These are phyloP conservation scores for Sapayoa aenigma DNA, from an alignment of 2,113 vertebrate species.

Conservation along the genomic window DNA sequence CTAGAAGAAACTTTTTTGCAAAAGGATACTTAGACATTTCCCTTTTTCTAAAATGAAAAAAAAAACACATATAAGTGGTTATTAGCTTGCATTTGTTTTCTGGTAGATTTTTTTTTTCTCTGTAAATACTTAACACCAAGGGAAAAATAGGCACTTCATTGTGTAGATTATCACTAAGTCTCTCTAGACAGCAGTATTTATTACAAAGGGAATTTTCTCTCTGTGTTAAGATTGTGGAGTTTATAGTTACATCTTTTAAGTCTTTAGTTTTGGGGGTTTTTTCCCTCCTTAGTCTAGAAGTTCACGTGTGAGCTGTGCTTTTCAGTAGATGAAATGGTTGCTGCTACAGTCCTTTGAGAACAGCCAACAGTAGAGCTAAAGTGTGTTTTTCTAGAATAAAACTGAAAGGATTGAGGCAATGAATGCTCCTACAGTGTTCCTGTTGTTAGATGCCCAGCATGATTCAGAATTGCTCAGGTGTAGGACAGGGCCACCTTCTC, in stretches of 20 bases:
- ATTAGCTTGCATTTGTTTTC: not conserved
- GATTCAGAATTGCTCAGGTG: not conserved
- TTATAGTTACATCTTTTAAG: not conserved
- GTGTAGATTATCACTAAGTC: not conserved
- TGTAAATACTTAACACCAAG: not conserved
- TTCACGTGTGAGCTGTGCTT: not conserved
- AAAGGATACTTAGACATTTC: not conserved
- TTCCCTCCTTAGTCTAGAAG: not conserved
- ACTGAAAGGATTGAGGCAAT: not conserved
- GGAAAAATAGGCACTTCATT: not conserved
- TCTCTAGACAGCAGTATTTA: not conserved
- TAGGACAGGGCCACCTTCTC: not conserved
- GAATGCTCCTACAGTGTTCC: not conserved
- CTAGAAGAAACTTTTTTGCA: not conserved
- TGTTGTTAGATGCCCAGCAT: not conserved
- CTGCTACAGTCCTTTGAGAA: not conserved
- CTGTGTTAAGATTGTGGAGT: not conserved
- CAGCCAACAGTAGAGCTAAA: not conserved
- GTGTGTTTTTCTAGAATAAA: not conserved
- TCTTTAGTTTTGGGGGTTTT: not conserved
- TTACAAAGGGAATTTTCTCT: not conserved
- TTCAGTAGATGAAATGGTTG: not conserved
- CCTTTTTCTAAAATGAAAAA: not conserved
- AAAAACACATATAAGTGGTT: not conserved
- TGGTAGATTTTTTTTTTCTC: not conserved